Evolutionary conservation across 1,140 invertebrate genomes (phyloP).

Genomic region (Zaprionus capensis): DNA sequence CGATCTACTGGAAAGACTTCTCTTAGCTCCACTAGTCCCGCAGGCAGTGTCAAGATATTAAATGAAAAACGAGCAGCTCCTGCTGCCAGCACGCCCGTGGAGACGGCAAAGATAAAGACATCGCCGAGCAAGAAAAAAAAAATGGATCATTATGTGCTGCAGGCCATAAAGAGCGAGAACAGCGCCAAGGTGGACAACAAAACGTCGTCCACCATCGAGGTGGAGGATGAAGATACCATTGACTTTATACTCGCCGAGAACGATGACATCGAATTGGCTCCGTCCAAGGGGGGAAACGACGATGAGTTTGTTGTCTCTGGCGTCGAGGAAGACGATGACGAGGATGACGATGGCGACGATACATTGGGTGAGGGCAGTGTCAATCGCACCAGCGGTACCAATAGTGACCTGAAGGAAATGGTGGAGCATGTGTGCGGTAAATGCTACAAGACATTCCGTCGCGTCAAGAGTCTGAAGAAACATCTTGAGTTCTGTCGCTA

Average conservation of each 20-base stretch:
- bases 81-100: constrained; percentile 14
- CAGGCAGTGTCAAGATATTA: constrained; percentile 55
- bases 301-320: constrained; percentile 56
- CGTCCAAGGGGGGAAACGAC: constrained; percentile 37
- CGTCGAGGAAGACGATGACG: constrained; percentile 47
- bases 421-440: constrained; percentile 83
- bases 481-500: constrained; percentile 80
- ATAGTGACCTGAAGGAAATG: constrained; percentile 64
- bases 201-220: constrained; percentile 9
- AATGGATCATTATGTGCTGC: constrained; percentile 78
- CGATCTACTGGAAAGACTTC: constrained; percentile 12
- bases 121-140: constrained; percentile 57
- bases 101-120: constrained; percentile 58
- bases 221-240: constrained; percentile 69
- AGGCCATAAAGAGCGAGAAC: constrained; percentile 68
- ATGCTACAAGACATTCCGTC: constrained; percentile 79
- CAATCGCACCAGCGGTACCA: constrained; percentile 16
- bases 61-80: constrained; percentile 55
- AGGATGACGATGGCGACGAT: constrained; percentile 55
- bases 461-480: constrained; percentile 75
- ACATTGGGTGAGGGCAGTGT: constrained; percentile 9
- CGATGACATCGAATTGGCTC: constrained; percentile 49
- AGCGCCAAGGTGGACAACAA: constrained; percentile 60
- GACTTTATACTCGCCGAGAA: constrained; percentile 72
- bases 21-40: constrained; percentile 20